Conservation (phyloP, 1,140 invertebrate genomes). For the Brachionus sp. region DNA sequence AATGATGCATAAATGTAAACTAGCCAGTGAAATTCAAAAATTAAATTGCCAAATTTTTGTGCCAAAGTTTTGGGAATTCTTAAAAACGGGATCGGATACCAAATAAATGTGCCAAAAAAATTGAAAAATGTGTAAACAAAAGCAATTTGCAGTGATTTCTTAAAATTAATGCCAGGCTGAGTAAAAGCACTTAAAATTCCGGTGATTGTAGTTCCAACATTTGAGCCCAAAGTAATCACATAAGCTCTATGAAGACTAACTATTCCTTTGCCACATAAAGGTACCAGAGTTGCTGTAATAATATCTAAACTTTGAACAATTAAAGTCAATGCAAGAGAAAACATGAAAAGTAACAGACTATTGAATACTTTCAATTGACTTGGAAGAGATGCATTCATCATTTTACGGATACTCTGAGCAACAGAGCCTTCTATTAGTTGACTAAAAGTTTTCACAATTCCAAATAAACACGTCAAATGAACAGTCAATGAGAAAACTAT, state of each 20-base stretch:
- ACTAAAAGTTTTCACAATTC: background rate
- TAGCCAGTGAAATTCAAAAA: slow-evolving; percentile 64
- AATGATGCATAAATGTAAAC: slow-evolving; percentile 62
- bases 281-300: slow-evolving; percentile 67
- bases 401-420: slow-evolving; percentile 61
- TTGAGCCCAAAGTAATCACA: slow-evolving; percentile 65
- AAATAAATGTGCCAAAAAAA: slow-evolving; percentile 64
- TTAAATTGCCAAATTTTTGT: slow-evolving; percentile 61
- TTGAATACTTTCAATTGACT: slow-evolving; percentile 59
- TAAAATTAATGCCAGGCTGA: slow-evolving; percentile 52
- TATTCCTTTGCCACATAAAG: slow-evolving; percentile 66
- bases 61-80: slow-evolving; percentile 64
- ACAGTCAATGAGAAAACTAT: background rate
- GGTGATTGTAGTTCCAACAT: slow-evolving; percentile 67
- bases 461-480: background rate
- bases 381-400: slow-evolving; percentile 64
- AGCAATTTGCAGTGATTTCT: slow-evolving; percentile 64
- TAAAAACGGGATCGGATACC: slow-evolving; percentile 65
- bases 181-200: slow-evolving; percentile 63
- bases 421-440: slow-evolving; percentile 57
- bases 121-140: slow-evolving; percentile 68
- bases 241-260: slow-evolving; percentile 65
- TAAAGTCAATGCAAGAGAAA: slow-evolving; percentile 65
- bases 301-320: slow-evolving; percentile 67
- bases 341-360: slow-evolving; percentile 59